These are phyloP conservation scores for Gorsachius magnificus DNA, from an alignment of 2,797 vertebrate genomes.

Conservation along the genomic window DNA sequence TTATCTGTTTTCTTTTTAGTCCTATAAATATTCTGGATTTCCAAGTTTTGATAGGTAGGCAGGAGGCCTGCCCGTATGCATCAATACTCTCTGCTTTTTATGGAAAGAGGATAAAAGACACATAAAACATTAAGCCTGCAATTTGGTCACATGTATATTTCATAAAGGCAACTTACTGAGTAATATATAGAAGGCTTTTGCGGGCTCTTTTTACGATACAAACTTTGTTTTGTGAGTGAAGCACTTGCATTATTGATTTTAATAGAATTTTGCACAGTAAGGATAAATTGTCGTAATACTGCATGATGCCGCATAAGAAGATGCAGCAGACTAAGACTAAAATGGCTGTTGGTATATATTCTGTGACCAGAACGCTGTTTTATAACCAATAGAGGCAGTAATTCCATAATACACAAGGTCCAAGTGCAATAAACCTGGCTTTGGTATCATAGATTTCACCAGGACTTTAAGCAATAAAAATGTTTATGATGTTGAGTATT, in stretches of 20 bases:
- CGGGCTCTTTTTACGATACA: constrained; percentile 3
- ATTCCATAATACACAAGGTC: not conserved
- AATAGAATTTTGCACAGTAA: constrained; percentile 33
- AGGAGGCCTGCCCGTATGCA: not conserved
- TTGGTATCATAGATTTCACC: constrained; percentile 7
- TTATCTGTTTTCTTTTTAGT: not conserved
- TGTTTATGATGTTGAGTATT: not conserved
- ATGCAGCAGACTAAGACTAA: not conserved
- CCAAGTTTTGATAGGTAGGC: not conserved
- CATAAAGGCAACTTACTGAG: not conserved
- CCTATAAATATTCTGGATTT: not conserved
- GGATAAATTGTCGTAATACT: constrained; percentile 16
- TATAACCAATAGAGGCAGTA: not conserved
- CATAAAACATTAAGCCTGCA: not conserved
- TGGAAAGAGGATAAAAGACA: constrained; percentile 10
- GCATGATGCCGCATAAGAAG: not conserved
- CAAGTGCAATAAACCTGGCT: not conserved
- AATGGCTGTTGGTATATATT: not conserved
- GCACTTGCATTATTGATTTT: constrained; percentile 52
- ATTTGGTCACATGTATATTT: constrained; percentile 37
- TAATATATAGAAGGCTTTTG: constrained; percentile 1
- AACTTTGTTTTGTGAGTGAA: not conserved
- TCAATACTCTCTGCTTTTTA: not conserved
- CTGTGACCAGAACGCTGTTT: constrained; percentile 24
- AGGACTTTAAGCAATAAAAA: constrained; percentile 18